Base-by-base conservation (phyloP, 2,888 invertebrate genomes). In the Euplagia quadripunctaria region DNA sequence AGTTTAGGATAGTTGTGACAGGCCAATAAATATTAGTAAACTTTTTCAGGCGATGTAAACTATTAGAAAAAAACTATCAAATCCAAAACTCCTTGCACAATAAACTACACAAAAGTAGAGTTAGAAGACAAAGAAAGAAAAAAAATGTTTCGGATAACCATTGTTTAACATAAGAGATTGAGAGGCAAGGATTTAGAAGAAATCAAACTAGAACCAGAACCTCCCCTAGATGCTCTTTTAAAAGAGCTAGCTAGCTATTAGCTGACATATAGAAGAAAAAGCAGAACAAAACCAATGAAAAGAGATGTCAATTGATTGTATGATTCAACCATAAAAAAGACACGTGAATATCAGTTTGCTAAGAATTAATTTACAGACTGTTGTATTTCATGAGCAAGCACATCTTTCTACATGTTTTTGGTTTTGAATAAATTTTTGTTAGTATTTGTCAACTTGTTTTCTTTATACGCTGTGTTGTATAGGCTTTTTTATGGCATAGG, bases 111-210 rank as follows among this genome's bases (percentile, higher is more conserved):
- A 41, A 46, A 43, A 42, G 12, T 41, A n/a, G 52, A 74, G 12
- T 9, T 72, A 41, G 51, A 81, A 63, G 72, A 65, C 11, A 73
- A 51, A 43, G 43, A 70, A 1, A 61, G 12, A 58, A 42, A 66
- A 71, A n/a, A 63, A 0, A 41, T 41, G 8, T 55, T 12, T 31
- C 43, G 42, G 31, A 51, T 51, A 51, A 7, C 63, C 1, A 41
- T 17, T 51, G 46, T 63, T 11, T 51, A 70, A 12, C 68, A 68
- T 12, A 70, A 70, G 51, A 70, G 12, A 43, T 11, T 65, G 0
- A n/a, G 46, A 16, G 41, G 6, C 0, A 70, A 49, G 41, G 17
- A 70, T n/a, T 55, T 55, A n/a, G 20, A 46, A 65, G 43, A 14
- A 20, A 61, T 31, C n/a, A 46, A 46, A 31, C 4, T 17, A 61